These are phyloP conservation scores for Phyllostomus discolor DNA, from an alignment of 2,113 vertebrate genomes.

Conservation along the genomic window DNA sequence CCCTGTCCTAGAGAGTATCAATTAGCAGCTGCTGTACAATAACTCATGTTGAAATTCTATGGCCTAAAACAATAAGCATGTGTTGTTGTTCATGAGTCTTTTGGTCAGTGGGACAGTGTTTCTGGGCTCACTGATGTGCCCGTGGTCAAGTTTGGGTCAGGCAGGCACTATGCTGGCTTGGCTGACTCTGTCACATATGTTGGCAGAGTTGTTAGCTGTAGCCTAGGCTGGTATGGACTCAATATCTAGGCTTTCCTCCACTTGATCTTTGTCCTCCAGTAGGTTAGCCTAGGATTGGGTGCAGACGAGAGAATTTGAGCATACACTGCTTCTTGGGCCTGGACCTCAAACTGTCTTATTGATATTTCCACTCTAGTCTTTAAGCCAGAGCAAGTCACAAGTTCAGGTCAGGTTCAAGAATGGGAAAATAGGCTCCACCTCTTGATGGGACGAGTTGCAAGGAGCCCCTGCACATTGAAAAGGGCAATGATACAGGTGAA, in stretches of 20 bases:
- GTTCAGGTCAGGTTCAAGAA: neutral
- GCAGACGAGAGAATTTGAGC: neutral
- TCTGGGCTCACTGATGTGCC: neutral
- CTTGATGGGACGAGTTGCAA: neutral
- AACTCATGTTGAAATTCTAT: neutral
- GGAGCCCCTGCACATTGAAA: neutral
- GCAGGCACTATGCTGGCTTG: neutral
- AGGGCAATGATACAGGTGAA: neutral
- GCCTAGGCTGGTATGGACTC: neutral
- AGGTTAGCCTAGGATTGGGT: neutral
- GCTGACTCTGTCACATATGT: neutral
- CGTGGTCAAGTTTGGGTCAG: neutral
- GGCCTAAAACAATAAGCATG: neutral
- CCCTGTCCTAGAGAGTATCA: neutral
- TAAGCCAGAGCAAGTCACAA: neutral
- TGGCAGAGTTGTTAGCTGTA: rapidly evolving
- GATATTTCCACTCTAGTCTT: neutral
- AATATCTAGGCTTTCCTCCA: neutral
- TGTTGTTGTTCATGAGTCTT: neutral
- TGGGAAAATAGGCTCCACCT: neutral
- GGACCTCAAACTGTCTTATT: neutral
- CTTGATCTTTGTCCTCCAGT: neutral
- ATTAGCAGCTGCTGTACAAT: neutral
- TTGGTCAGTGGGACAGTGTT: neutral
- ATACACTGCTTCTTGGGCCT: too few species aligned